These are phyloP conservation scores for Coenobita brevimanus DNA, from an alignment of 1,140 invertebrate genomes.

Conservation along the genomic window DNA sequence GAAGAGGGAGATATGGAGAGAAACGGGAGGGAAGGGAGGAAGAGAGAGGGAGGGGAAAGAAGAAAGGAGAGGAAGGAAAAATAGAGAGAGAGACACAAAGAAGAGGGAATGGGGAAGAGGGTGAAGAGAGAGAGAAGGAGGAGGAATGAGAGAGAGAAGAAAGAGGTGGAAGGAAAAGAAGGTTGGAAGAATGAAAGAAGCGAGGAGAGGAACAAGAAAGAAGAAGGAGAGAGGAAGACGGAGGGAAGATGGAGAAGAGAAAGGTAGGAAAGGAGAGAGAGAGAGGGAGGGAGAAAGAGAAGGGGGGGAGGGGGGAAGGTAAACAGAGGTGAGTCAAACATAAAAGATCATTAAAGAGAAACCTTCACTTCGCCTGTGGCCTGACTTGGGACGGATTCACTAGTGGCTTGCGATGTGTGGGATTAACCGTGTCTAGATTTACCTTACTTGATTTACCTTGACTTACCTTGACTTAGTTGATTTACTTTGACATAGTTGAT, in stretches of 20 bases:
- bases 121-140: not conserved
- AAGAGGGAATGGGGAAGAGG: not conserved
- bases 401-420: too few relatives aligned
- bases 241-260: not conserved
- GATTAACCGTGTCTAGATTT: too few relatives aligned
- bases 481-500: too few relatives aligned
- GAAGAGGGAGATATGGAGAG: not conserved
- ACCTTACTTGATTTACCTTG: too few relatives aligned
- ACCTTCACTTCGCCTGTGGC: too few relatives aligned
- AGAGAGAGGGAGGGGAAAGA: not conserved
- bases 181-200: not conserved
- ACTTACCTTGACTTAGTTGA: too few relatives aligned
- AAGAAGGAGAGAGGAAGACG: not conserved
- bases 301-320: not conserved
- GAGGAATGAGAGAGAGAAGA: not conserved
- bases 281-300: constrained; percentile 32
- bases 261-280: not conserved
- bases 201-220: not conserved
- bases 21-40: constrained; percentile 2
- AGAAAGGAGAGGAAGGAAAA: not conserved
- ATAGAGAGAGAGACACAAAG: not conserved
- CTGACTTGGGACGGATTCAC: too few relatives aligned
- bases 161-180: not conserved
- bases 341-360: too few relatives aligned
- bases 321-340: too few relatives aligned